Percentiles rank a stretch among this genome's conserved stretches.
Conservation (phyloP, 2,888 invertebrate genomes). For the Hypselothyrea guttata region DNA sequence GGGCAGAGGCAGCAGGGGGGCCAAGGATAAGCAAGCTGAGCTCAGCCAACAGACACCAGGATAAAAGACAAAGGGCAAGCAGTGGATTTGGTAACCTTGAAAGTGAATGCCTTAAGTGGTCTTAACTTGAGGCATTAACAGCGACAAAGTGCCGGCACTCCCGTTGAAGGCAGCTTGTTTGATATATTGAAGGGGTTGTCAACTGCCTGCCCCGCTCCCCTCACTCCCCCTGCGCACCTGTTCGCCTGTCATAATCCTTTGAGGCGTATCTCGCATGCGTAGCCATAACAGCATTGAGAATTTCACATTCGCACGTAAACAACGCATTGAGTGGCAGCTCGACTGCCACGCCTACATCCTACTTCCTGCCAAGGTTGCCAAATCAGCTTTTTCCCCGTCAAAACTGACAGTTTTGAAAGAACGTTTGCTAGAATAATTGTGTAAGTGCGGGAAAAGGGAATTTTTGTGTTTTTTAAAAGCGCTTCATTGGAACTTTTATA, state of each 20-base stretch:
- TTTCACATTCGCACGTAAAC: slow-evolving; percentile 71
- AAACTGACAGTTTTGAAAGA: too few species aligned
- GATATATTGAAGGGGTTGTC: slow-evolving; percentile 43
- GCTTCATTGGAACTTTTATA: too few species aligned
- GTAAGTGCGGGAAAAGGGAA: too few species aligned
- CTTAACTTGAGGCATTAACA: slow-evolving; percentile 58
- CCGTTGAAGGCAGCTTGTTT: slow-evolving; percentile 13
- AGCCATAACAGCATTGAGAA: slow-evolving; percentile 55
- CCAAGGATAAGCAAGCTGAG: slow-evolving; percentile 52
- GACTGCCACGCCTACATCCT: background rate
- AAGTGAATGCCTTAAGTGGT: slow-evolving; percentile 56
- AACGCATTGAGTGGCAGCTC: slow-evolving; percentile 50
- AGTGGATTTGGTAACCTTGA: slow-evolving; percentile 40
- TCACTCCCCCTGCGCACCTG: background rate
- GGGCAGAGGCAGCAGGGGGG: too few species aligned
- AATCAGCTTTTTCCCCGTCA: too few species aligned
- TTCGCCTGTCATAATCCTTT: slow-evolving; percentile 52
- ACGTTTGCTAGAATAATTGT: too few species aligned
- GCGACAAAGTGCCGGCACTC: slow-evolving; percentile 54
- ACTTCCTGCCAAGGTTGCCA: slow-evolving; percentile 5
- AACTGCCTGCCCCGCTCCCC: slow-evolving; percentile 6
- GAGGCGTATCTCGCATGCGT: slow-evolving; percentile 50
- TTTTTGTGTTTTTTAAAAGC: too few species aligned
- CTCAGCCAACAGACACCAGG: slow-evolving; percentile 11
- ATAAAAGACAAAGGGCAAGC: background rate